Conservation (phyloP, 2,113 vertebrate genomes). For the Scortum barcoo region DNA sequence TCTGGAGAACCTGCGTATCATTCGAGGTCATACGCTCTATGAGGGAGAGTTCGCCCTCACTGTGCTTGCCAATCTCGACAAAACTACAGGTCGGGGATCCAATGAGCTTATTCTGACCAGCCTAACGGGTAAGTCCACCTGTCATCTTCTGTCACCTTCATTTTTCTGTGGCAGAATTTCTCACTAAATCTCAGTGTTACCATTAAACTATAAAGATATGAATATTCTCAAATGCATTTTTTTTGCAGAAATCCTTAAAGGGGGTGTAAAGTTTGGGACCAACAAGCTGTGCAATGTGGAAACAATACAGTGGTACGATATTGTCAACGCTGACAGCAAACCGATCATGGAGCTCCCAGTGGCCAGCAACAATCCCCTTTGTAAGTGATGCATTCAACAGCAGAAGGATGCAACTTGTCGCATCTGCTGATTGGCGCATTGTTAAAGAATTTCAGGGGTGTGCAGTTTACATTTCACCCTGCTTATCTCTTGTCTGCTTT, state of each 20-base stretch:
- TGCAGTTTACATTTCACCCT: neutral
- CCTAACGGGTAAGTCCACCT: constrained; percentile 88
- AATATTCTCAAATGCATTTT: neutral
- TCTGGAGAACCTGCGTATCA: constrained; percentile 92
- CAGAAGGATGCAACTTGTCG: neutral
- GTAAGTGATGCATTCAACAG: constrained; percentile 80
- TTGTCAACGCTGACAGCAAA: constrained; percentile 79
- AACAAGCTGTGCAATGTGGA: constrained; percentile 90
- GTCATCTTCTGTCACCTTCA: no score
- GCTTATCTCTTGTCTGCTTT: constrained; percentile 9
- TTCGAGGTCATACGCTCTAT: constrained; percentile 92
- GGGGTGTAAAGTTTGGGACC: constrained; percentile 87
- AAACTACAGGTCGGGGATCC: constrained; percentile 72
- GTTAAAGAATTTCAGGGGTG: neutral
- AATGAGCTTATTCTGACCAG: constrained; percentile 86
- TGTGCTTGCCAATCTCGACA: constrained; percentile 88
- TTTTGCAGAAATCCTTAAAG: constrained; percentile 91
- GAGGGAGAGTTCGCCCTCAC: constrained; percentile 86
- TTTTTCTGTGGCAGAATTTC: neutral
- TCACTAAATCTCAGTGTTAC: neutral
- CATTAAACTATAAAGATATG: neutral
- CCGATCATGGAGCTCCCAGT: constrained; percentile 75
- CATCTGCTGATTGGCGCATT: neutral
- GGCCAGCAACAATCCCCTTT: constrained; percentile 62
- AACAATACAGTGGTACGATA: constrained; percentile 93